Percentiles rank a stretch among this genome's conserved stretches.
Evolutionary conservation across 2,113 vertebrate genomes (phyloP).

Genomic region (Varanus salvator): DNA sequence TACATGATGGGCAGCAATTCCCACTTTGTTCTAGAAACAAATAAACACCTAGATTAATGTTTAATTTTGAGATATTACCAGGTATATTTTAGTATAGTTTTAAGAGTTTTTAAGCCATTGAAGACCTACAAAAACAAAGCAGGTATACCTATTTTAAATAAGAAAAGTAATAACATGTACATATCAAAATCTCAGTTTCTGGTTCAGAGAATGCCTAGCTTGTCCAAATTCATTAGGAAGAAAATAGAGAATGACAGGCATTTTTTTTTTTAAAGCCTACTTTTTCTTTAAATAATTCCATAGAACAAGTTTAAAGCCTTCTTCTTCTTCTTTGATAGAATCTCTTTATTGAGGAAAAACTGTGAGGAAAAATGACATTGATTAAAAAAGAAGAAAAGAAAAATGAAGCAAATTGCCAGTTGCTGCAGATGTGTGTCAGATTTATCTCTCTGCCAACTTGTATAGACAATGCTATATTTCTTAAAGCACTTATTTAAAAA

Average conservation of each 20-base stretch:
- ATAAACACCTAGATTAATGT: not conserved
- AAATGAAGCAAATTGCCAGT: constrained; percentile 23
- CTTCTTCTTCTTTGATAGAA: not conserved
- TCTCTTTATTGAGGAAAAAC: constrained; percentile 28
- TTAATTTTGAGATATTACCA: not conserved
- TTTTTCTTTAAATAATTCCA: not conserved
- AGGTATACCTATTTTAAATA: not conserved
- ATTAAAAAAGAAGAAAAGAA: constrained; percentile 11
- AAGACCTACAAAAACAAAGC: not conserved
- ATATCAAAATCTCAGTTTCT: not conserved
- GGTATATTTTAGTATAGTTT: not conserved
- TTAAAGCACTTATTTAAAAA: constrained; percentile 41
- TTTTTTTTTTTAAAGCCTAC: not conserved
- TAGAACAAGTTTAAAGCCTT: not conserved
- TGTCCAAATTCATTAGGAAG: not conserved
- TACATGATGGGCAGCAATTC: not conserved
- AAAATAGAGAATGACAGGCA: not conserved
- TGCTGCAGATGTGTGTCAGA: constrained; percentile 38
- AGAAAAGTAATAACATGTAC: not conserved
- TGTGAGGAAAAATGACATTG: constrained; percentile 17
- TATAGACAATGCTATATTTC: constrained; percentile 37
- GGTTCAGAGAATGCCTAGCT: not conserved
- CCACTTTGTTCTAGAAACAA: not conserved
- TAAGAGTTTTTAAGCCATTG: not conserved
- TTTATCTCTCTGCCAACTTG: constrained; percentile 36